These are phyloP conservation scores for Myzus persicae DNA, from an alignment of 1,140 invertebrate species.

Conservation along the genomic window DNA sequence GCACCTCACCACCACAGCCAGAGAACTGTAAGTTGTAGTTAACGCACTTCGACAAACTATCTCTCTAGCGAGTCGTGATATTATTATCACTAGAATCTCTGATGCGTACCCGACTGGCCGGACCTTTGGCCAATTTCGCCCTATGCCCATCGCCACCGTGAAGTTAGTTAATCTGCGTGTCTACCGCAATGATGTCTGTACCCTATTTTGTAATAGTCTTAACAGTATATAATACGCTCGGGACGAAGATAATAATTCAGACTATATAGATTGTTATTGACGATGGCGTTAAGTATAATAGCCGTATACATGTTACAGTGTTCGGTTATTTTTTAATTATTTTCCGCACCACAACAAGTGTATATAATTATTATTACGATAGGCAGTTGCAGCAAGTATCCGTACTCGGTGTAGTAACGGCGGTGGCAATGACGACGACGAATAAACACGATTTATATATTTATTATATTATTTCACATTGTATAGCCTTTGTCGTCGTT, in stretches of 20 bases:
- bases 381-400: too few species aligned
- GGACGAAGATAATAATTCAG: too few species aligned
- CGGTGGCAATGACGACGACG: slow-evolving; percentile 34
- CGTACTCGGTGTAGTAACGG: not conserved
- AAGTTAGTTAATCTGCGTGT: too few species aligned
- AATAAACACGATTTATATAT: slow-evolving; percentile 38
- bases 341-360: not conserved
- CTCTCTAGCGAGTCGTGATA: not conserved
- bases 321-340: too few species aligned
- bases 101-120: too few species aligned
- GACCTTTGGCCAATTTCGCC: not conserved
- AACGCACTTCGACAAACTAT: not conserved
- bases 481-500: slow-evolving; percentile 47
- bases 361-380: not conserved
- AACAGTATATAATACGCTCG: too few species aligned
- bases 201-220: too few species aligned
- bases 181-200: too few species aligned
- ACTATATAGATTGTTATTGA: too few species aligned
- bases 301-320: not conserved
- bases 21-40: not conserved
- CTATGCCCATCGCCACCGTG: too few species aligned
- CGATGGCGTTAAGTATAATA: too few species aligned
- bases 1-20: too few species aligned
- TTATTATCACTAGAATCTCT: not conserved
- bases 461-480: not conserved